Base-by-base conservation (phyloP, 1,140 invertebrate genomes). In the Drosophila pruinosa region DNA sequence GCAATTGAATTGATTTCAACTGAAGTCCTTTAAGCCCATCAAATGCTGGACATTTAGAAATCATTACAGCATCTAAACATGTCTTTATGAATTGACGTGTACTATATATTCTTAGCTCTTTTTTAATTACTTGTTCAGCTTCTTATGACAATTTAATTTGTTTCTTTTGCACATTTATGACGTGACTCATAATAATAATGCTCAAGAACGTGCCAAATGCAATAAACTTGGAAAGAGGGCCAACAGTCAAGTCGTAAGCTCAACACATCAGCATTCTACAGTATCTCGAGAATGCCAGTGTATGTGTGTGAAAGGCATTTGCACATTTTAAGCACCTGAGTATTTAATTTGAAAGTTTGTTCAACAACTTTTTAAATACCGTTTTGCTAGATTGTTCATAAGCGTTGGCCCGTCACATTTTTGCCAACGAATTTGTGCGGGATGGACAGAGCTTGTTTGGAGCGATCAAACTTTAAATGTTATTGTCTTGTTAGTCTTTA, bases 341-440 rank as follows among this genome's bases (percentile, higher is more conserved):
- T 68, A 72, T 83, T 83, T 83, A 75, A 79, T 85, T 83, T 83
- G 58, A 75, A 83, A 83, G 80, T 83, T 82, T 83, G 80, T 70
- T 64, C 48, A 75, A 72, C 58, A 85, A 83, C 75, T 79, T 83
- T 82, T 83, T 83, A 82, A 83, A 82, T 78, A 71, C 59, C 79
- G 45, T 71, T 81, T 70, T 56, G 19, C 4, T 58, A 74, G 48
- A 52, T 58, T 67, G 28, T 54, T 53, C 36, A 72, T 68, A 78
- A 78, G 52, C 59, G 50, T 79, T 62, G 61, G n/a, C 57, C 43
- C 64, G 65, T 59, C 75, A 79, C 56, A 78, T 78, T 59, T 70
- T 39, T 39, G 31, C 7, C 63, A 36, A 10, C n/a, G 21, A 1
- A 24, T 24, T 24, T 47, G n/a, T 17, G 21, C 21, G 22, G n/a